A percentile compares a stretch with the other conserved stretches of the same genome.
Evolutionary conservation across 2,113 vertebrate genomes (phyloP).

Genomic region (Ceuthmochares aereus): DNA sequence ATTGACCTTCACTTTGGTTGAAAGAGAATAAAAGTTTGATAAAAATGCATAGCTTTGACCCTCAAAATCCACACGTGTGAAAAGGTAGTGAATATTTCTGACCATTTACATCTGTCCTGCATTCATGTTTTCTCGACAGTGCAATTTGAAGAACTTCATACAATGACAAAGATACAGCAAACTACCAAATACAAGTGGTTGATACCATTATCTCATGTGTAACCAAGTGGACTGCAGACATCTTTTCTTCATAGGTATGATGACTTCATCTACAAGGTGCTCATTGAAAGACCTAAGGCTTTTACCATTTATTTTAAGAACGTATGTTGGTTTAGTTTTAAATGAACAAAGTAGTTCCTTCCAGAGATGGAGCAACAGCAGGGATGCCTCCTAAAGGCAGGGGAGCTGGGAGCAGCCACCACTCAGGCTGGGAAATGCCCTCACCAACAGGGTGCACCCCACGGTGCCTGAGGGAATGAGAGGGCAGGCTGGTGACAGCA

Average conservation of each 20-base stretch:
- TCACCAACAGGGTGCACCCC: background rate
- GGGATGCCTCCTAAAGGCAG: background rate
- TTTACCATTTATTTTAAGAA: background rate
- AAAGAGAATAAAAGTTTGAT: slow-evolving; percentile 49
- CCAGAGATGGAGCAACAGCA: background rate
- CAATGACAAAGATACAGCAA: slow-evolving; percentile 9
- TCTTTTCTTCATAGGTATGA: background rate
- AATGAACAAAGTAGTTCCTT: background rate
- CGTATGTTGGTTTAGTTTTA: background rate
- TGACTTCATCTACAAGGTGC: background rate
- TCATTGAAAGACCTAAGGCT: background rate
- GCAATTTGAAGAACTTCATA: slow-evolving; percentile 35
- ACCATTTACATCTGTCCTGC: slow-evolving; percentile 47
- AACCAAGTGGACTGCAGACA: slow-evolving; percentile 2
- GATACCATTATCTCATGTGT: background rate
- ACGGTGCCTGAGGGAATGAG: fast-evolving
- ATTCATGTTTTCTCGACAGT: slow-evolving; percentile 47
- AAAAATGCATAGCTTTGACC: slow-evolving; percentile 71
- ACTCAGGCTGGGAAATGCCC: background rate
- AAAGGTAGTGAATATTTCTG: slow-evolving; percentile 56
- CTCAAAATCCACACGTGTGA: slow-evolving; percentile 51
- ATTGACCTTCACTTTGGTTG: slow-evolving; percentile 36
- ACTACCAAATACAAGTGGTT: background rate
- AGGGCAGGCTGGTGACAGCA: background rate
- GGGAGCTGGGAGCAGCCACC: fast-evolving